A percentile compares a stretch with the other conserved stretches of the same genome.
Evolutionary conservation across 2,888 invertebrate species (phyloP).

Genomic region (Sturmia bella): DNA sequence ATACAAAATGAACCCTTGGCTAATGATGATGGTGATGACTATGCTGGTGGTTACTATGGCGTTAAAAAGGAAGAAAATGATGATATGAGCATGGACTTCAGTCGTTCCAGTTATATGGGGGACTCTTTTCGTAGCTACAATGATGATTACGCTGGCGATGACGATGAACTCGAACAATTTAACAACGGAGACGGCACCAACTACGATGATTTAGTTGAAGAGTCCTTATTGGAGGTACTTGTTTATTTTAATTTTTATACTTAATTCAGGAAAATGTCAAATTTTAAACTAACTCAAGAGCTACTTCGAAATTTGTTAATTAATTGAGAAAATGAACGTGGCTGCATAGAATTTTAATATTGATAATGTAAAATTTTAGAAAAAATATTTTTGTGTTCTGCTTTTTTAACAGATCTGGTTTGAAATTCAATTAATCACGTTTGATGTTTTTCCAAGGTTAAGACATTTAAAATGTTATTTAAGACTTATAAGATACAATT

Average conservation of each 20-base stretch:
- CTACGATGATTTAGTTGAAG: constrained; percentile 79
- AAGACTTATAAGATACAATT: too few relatives aligned
- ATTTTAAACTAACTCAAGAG: too few relatives aligned
- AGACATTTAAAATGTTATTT: too few relatives aligned
- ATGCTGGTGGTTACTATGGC: constrained; percentile 53
- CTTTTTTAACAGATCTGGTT: too few relatives aligned
- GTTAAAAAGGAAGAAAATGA: constrained; percentile 75
- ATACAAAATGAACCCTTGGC: constrained; percentile 62
- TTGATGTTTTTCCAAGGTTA: too few relatives aligned
- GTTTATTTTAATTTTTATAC: background rate
- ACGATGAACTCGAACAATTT: constrained; percentile 71
- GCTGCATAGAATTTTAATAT: too few relatives aligned
- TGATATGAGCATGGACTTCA: constrained; percentile 72
- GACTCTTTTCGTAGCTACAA: constrained; percentile 68
- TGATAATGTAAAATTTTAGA: too few relatives aligned
- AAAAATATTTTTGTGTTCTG: too few relatives aligned
- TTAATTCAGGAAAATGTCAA: too few relatives aligned
- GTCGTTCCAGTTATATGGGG: constrained; percentile 54
- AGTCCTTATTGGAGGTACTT: constrained; percentile 76
- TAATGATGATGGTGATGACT: constrained; percentile 65
- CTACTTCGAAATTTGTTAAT: too few relatives aligned
- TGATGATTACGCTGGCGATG: constrained; percentile 67
- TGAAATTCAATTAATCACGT: too few relatives aligned
- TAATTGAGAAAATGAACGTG: too few relatives aligned
- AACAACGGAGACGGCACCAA: constrained; percentile 71